Percentiles rank a stretch among this genome's conserved stretches.
These are phyloP conservation scores for Dasysyrphus albostriatus DNA, from an alignment of 2,888 invertebrate species.

Conservation along the genomic window DNA sequence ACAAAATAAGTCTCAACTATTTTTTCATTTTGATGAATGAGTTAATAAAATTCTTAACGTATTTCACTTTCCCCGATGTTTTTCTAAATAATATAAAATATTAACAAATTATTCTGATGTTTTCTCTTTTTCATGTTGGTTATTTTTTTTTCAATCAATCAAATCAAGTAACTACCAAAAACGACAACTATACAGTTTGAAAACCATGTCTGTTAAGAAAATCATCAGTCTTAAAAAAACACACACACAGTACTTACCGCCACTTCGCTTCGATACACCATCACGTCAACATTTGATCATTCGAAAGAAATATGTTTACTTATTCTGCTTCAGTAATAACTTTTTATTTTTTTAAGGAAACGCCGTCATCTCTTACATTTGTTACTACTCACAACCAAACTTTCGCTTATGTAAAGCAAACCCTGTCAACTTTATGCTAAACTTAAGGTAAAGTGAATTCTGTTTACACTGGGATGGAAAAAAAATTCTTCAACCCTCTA, in stretches of 20 bases:
- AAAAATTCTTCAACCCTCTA: background rate
- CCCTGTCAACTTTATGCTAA: background rate
- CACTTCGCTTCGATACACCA: background rate
- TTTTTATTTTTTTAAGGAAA: background rate
- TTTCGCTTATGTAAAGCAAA: background rate
- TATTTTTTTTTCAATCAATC: too few relatives aligned
- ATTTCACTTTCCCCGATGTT: too few relatives aligned
- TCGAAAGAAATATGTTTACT: background rate
- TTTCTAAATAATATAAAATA: too few relatives aligned
- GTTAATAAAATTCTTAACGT: too few relatives aligned
- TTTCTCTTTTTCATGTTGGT: too few relatives aligned
- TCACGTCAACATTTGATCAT: background rate
- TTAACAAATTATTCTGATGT: too few relatives aligned
- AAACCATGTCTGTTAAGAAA: too few relatives aligned
- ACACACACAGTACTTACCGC: background rate
- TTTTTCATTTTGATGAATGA: too few relatives aligned
- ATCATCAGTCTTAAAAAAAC: too few relatives aligned
- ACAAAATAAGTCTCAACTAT: too few relatives aligned
- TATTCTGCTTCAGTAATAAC: background rate
- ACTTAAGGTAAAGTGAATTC: constrained; percentile 2
- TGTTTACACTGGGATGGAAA: background rate
- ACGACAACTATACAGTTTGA: background rate
- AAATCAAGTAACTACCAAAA: background rate
- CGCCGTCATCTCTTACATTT: background rate
- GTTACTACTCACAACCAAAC: background rate